These are phyloP conservation scores for Ceratina australensis DNA, from an alignment of 1,140 invertebrate species.

Conservation along the genomic window DNA sequence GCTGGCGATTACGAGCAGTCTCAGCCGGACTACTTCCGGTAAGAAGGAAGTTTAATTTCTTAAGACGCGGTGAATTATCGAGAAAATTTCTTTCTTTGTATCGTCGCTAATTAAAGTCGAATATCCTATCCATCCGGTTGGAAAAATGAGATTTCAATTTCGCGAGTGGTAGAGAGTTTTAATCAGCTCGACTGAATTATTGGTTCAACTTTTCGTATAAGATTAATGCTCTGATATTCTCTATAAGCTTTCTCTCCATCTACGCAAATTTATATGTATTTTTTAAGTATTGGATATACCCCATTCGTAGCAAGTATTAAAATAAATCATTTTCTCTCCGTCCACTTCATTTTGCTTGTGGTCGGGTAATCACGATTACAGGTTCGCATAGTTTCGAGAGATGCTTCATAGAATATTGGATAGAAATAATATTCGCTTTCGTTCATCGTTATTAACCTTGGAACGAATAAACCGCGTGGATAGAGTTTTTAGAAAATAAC, in stretches of 20 bases:
- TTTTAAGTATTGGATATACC: too few species aligned
- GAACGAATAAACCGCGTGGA: not conserved
- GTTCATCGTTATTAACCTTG: not conserved
- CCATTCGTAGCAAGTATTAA: too few species aligned
- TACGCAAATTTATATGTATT: too few species aligned
- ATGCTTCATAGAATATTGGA: too few species aligned
- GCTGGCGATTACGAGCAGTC: not conserved
- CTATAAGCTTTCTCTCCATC: too few species aligned
- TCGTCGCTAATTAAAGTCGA: constrained; percentile 10
- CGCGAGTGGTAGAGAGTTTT: not conserved
- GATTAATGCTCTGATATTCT: not conserved
- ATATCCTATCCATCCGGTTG: not conserved
- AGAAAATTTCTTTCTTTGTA: not conserved
- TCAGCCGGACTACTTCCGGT: too few species aligned
- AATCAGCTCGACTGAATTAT: not conserved
- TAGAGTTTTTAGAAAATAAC: constrained; percentile 4
- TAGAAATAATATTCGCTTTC: constrained; percentile 14
- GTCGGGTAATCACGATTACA: too few species aligned
- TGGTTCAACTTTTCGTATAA: not conserved
- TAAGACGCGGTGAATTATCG: not conserved
- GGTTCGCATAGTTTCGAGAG: too few species aligned
- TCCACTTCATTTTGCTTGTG: too few species aligned
- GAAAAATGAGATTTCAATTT: constrained; percentile 3
- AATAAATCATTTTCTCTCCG: too few species aligned
- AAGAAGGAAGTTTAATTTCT: not conserved